A percentile compares a stretch with the other conserved stretches of the same genome.
phyloP scores from a whole-genome alignment of 2,888 invertebrate genomes.

The Papilio demoleus region DNA sequence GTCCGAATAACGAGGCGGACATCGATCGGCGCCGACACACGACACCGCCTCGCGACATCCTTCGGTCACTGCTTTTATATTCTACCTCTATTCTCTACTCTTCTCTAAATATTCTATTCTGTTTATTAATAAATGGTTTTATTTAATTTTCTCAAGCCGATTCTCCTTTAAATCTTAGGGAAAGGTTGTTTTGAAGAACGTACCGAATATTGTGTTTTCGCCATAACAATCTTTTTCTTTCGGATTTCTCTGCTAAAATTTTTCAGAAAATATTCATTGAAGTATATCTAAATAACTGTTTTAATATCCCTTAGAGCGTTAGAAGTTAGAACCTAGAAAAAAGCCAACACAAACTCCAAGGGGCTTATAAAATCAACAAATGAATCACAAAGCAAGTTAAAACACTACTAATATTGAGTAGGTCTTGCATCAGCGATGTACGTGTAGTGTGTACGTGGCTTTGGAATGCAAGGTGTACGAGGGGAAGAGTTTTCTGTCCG shows the following conservation, averaged over 20 bases:
- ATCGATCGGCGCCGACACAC: slow-evolving; percentile 74
- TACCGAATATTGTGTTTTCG: no score
- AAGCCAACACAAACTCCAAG: no score
- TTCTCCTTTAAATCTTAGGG: no score
- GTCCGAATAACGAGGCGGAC: slow-evolving; percentile 82
- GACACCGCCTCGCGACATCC: slow-evolving; percentile 32
- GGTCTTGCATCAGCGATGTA: background rate
- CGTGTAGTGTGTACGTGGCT: background rate
- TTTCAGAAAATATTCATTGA: no score
- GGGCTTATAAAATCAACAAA: no score
- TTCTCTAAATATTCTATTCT: background rate
- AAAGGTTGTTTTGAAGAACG: no score
- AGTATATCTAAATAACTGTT: no score
- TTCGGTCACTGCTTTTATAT: background rate
- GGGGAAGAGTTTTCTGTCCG: slow-evolving; percentile 49
- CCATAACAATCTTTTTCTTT: no score
- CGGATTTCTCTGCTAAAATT: no score
- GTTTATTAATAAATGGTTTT: background rate
- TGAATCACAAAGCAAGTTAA: background rate
- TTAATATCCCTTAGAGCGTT: no score
- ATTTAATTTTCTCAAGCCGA: no score
- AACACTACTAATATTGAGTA: background rate
- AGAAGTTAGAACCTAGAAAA: no score
- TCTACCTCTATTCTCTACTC: background rate
- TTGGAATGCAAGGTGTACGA: slow-evolving; percentile 52